Evolutionary conservation across 2,797 vertebrate species (phyloP), one percentile per base, ranked within the genome.

Genomic region (Scarus forsteni): DNA sequence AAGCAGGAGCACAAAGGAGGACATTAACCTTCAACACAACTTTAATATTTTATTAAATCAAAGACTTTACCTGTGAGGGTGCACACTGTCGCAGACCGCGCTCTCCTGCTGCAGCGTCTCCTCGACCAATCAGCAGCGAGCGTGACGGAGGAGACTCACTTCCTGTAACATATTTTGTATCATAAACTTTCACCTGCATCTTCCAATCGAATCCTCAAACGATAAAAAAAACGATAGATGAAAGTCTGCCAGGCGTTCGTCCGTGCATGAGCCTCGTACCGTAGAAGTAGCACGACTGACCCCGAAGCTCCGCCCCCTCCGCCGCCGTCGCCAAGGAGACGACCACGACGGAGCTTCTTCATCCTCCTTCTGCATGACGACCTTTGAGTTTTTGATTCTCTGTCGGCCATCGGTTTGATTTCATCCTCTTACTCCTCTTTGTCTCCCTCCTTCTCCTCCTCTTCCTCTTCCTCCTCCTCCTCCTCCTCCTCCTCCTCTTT

Each of bases 101-200:
- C 0, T 0, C 48, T 55, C 46, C 35, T n/a, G 45, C 45, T 0
- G 50, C 46, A 14, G 54, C 38, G 13, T 77, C 71, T 77, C 73
- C 57, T 74, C 12, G 13, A 60, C 64, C 76, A 56, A 1, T 65
- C 60, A 63, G 65, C 43, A 43, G 70, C 35, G 3, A 53, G 64
- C 27, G 59, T 66, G 58, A 73, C 51, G 63, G 67, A 77, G 34
- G 4, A 83, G 76, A 65, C 79, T 81, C 85, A 88, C 88, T 87
- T 78, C 89, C 78, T 94, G 92, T 95, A 94, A 93, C 88, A 93
- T 93, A 92, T 92, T 93, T 94, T 94, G 92, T 94, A 93, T 92
- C 91, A 94, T 94, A 94, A 90, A 87, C 89, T 51, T 85, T 91
- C 93, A 93, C 90, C 88, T 90, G 93, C 93, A 94, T 93, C 92